Conservation (phyloP, 2,888 invertebrate species). For the Seira sanloemensis region DNA sequence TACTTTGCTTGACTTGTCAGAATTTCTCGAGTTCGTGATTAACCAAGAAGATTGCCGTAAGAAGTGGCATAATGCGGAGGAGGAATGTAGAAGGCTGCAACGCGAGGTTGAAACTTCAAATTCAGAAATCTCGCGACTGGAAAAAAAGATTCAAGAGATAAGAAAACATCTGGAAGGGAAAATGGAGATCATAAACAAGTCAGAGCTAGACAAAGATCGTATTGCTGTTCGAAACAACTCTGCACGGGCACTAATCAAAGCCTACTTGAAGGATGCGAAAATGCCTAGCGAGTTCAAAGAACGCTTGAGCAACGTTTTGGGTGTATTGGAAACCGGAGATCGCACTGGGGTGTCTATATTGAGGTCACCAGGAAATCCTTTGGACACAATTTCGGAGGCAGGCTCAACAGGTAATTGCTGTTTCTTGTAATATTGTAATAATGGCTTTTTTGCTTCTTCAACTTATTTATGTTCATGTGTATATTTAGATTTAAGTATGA, state of each 20-base stretch:
- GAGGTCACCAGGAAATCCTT: constrained; percentile 64
- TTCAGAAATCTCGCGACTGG: constrained; percentile 84
- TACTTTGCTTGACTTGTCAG: constrained; percentile 76
- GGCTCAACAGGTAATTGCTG: constrained; percentile 81
- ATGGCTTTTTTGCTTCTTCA: not conserved
- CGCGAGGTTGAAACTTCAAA: constrained; percentile 83
- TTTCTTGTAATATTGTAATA: not conserved
- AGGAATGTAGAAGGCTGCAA: constrained; percentile 85
- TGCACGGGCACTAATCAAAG: constrained; percentile 61
- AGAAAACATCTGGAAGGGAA: constrained; percentile 79
- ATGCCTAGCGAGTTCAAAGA: constrained; percentile 65
- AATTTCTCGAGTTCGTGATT: constrained; percentile 84
- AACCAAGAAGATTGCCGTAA: constrained; percentile 84
- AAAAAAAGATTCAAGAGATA: constrained; percentile 88
- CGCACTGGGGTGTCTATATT: constrained; percentile 1
- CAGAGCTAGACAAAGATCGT: constrained; percentile 66
- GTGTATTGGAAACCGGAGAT: constrained; percentile 68
- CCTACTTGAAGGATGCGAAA: constrained; percentile 65
- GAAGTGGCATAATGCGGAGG: constrained; percentile 83
- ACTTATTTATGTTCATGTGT: constrained; percentile 77
- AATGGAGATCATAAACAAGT: constrained; percentile 63
- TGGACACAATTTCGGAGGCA: constrained; percentile 77
- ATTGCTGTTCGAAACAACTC: constrained; percentile 58
- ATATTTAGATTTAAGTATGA: constrained; percentile 87
- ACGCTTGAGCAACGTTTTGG: constrained; percentile 59